These are phyloP conservation scores for Cliona cf. orientalis DNA, from an alignment of 37 sponge, comb jelly and placozoan genomes.

Conservation along the genomic window DNA sequence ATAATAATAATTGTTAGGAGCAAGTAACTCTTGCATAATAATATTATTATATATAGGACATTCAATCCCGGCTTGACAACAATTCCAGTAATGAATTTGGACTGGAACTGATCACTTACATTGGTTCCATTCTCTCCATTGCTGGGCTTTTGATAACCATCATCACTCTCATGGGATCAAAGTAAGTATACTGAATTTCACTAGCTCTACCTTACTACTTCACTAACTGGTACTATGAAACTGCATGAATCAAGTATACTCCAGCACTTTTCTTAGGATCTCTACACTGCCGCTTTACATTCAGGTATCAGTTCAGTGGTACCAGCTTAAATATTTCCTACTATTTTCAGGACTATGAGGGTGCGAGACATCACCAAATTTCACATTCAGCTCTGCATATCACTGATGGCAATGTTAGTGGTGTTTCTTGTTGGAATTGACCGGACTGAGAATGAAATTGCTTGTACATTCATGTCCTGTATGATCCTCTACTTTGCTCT, in stretches of 20 bases:
- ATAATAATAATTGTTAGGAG: not conserved
- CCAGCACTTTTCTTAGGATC: too few species aligned
- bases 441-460: slow-evolving; percentile 29
- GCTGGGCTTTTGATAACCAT: slow-evolving; percentile 12
- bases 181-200: slow-evolving; percentile 21
- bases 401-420: slow-evolving; percentile 32
- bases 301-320: too few species aligned
- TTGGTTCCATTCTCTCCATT: slow-evolving; percentile 20
- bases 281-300: too few species aligned
- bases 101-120: not conserved
- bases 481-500: slow-evolving; percentile 36
- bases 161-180: slow-evolving; percentile 14
- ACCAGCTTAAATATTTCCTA: not conserved
- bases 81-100: not conserved
- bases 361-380: slow-evolving; percentile 11
- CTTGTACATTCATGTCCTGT: slow-evolving; percentile 21
- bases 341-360: slow-evolving; percentile 23
- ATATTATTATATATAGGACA: not conserved
- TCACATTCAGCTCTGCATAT: slow-evolving; percentile 40
- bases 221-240: not conserved
- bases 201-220: not conserved
- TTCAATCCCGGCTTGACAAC: not conserved
- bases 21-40: not conserved
- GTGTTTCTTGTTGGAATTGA: slow-evolving; percentile 61
- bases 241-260: too few species aligned